A percentile compares a stretch with the other conserved stretches of the same genome.
Conservation (phyloP, 30 jellyfish, hydroid and myxozoan species). For the Cassiopea andromeda region DNA sequence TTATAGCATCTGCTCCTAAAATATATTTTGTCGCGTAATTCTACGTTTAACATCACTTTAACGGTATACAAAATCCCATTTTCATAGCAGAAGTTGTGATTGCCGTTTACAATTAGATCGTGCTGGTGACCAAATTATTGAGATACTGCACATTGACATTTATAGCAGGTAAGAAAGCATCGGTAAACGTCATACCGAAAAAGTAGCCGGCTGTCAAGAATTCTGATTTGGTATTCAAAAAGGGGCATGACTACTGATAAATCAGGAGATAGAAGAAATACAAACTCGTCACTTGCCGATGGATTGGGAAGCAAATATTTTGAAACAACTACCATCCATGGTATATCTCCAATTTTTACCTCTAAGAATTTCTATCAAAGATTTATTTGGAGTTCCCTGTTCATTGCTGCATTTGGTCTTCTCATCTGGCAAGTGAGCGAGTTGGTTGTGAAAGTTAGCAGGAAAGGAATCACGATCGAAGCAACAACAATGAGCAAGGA, state of each 20-base stretch:
- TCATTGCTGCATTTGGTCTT: constrained; percentile 13
- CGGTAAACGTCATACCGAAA: too few species aligned
- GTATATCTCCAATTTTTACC: constrained; percentile 23
- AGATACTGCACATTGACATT: too few species aligned
- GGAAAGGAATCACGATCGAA: background rate
- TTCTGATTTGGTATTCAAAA: too few species aligned
- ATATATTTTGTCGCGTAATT: too few species aligned
- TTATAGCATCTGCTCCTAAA: too few species aligned
- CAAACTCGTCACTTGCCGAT: background rate
- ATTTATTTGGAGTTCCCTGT: constrained; percentile 9
- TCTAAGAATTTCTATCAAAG: background rate
- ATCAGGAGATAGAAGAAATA: background rate
- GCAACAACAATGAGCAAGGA: background rate
- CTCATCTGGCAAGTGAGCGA: background rate
- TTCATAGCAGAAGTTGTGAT: too few species aligned
- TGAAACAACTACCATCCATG: constrained; percentile 47
- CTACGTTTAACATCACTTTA: too few species aligned
- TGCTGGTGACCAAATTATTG: too few species aligned
- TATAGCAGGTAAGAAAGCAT: too few species aligned
- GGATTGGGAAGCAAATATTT: background rate
- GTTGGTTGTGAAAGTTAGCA: background rate
- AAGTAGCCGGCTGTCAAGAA: too few species aligned
- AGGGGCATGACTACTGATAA: background rate
- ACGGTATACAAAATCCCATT: too few species aligned
- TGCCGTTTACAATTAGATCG: too few species aligned